Percentiles rank a stretch among this genome's conserved stretches.
These are phyloP conservation scores for Zosterops japonicus DNA, from an alignment of 2,113 vertebrate species.

Conservation along the genomic window DNA sequence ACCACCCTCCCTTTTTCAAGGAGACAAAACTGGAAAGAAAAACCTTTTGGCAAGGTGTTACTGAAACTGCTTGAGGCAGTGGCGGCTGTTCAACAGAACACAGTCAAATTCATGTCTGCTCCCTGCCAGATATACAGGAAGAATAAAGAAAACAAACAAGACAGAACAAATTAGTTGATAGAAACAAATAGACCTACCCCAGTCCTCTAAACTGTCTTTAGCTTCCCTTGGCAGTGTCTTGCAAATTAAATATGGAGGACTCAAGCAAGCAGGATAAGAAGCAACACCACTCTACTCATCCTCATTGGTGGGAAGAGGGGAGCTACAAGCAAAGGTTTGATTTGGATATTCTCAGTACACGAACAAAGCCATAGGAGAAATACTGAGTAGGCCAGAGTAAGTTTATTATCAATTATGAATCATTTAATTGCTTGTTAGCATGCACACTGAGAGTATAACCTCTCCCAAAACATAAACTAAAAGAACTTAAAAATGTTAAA, in stretches of 20 bases:
- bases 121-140: neutral
- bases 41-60: constrained; percentile 10
- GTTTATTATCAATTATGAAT: neutral
- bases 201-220: neutral
- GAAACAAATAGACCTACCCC: neutral
- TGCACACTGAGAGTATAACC: neutral
- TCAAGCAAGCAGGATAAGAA: neutral
- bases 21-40: neutral
- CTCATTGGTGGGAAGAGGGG: neutral
- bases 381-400: neutral
- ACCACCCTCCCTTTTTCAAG: neutral
- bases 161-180: neutral
- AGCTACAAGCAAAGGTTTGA: neutral
- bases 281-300: neutral
- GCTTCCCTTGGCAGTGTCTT: neutral
- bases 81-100: neutral
- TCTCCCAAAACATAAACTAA: neutral
- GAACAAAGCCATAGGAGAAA: neutral
- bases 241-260: neutral
- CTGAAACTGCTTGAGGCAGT: constrained; percentile 28
- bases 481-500: neutral
- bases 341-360: neutral
- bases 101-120: neutral
- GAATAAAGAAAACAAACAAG: neutral
- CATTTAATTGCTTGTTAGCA: neutral